Conservation (phyloP, 1,140 invertebrate species). For the Anagrus nilaparvatae region DNA sequence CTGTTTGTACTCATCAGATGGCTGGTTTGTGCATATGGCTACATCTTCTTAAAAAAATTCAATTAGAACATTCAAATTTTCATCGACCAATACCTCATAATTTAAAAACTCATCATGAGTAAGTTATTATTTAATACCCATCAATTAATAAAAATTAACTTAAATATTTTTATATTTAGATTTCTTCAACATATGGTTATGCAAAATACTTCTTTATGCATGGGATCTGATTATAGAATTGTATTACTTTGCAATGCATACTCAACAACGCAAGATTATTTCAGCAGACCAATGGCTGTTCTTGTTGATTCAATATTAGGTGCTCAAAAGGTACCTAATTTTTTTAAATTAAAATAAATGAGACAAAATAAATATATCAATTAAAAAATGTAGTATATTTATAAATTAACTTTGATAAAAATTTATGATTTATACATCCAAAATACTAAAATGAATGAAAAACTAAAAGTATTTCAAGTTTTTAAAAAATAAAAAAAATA, state of each 20-base stretch:
- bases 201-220: conserved; percentile 55
- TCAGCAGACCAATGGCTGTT: conserved; percentile 74
- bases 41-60: conserved; percentile 87
- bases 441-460: too few relatives aligned
- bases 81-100: conserved; percentile 71
- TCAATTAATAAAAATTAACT: conserved; percentile 2
- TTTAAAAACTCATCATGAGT: conserved; percentile 76
- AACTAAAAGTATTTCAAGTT: too few relatives aligned
- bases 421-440: too few relatives aligned
- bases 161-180: conserved; percentile 35
- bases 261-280: conserved; percentile 79
- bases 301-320: conserved; percentile 83
- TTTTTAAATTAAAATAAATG: background rate
- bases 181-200: conserved; percentile 75
- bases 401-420: too few relatives aligned
- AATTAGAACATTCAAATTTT: conserved; percentile 68
- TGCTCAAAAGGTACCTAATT: conserved; percentile 48
- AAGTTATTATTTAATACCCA: conserved; percentile 24
- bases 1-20: conserved; percentile 82
- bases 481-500: conserved; percentile 42
- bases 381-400: too few relatives aligned
- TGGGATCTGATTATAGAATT: conserved; percentile 79
- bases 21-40: conserved; percentile 94
- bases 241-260: conserved; percentile 91
- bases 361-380: conserved; percentile 15